Percentiles rank a stretch among this genome's conserved stretches.
phyloP scores from a whole-genome alignment of 2,888 invertebrate species.

The Labia minor region DNA sequence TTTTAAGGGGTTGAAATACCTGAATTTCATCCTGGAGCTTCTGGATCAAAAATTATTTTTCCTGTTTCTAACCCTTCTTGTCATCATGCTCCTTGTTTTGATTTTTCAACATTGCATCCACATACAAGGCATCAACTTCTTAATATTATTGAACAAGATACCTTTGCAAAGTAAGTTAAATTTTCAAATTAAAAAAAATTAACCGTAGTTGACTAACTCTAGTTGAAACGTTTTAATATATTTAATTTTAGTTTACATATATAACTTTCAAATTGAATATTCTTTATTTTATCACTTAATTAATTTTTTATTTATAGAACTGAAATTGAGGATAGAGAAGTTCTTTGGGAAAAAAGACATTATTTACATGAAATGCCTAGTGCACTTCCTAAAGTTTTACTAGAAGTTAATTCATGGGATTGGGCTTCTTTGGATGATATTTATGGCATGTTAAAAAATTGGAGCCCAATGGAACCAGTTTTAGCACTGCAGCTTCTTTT shows the following conservation, averaged over 20 bases:
- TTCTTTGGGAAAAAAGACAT: slow-evolving; percentile 89
- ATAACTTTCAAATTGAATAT: too few species aligned
- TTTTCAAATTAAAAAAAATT: too few species aligned
- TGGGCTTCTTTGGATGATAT: slow-evolving; percentile 77
- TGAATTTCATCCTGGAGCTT: slow-evolving; percentile 39
- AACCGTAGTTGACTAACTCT: too few species aligned
- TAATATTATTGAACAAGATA: slow-evolving; percentile 64
- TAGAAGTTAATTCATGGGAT: slow-evolving; percentile 86
- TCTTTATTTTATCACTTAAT: too few species aligned
- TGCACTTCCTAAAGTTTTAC: slow-evolving; percentile 73
- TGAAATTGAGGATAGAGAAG: slow-evolving; percentile 59
- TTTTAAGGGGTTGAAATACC: slow-evolving; percentile 40
- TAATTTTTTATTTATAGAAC: slow-evolving; percentile 43
- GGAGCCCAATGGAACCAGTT: slow-evolving; percentile 74
- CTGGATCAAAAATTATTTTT: slow-evolving; percentile 54
- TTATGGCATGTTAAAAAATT: slow-evolving; percentile 74
- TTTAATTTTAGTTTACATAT: too few species aligned
- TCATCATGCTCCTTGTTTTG: slow-evolving; percentile 42
- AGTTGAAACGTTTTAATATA: not conserved
- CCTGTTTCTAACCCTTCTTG: slow-evolving; percentile 35
- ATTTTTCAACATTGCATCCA: slow-evolving; percentile 70
- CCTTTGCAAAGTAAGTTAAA: slow-evolving; percentile 47
- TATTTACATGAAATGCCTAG: slow-evolving; percentile 74
- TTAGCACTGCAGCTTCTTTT: slow-evolving; percentile 85
- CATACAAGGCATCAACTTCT: slow-evolving; percentile 64